Evolutionary conservation across 2,797 vertebrate genomes (phyloP), one percentile per base, ranked within the genome.

Genomic region (Rhadinocentrus ornatus): DNA sequence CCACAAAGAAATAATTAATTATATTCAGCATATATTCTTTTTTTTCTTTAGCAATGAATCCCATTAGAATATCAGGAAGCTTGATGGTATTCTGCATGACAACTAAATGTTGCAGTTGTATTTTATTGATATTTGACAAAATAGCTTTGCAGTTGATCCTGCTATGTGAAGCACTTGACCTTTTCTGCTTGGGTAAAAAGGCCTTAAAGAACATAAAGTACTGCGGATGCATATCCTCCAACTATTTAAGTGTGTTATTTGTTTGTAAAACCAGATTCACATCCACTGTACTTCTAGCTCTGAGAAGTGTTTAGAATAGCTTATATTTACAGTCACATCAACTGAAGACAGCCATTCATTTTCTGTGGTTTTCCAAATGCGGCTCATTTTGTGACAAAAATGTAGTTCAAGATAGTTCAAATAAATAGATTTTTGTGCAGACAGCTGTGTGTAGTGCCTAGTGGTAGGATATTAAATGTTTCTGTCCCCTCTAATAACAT

Each of bases 401-500:
- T 84, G 76, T 66, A 81, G 82, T 83, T 31, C 69, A 80, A 71
- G 77, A 85, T 72, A 87, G 86, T 88, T 88, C 79, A 93, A 90
- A 93, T 86, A 92, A 92, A 92, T 88, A 89, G 50, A 80, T 64
- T 79, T 86, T 68, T 75, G 67, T 75, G 82, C 75, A 88, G 77
- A 73, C 66, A 82, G 77, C 83, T 70, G 71, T 37, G 64, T 81
- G 76, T 62, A 60, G 71, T 83, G 81, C 81, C 85, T 81, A 69
- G 34, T 69, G 69, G 82, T 75, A 61, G 80, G 85, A 89, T 89
- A 93, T 91, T 91, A 90, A 86, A 84, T 91, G 86, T 89, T 92
- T 90, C 88, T 93, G 90, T 92, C 89, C 89, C 89, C 70, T 92
- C 79, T 78, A 92, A 92, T 91, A 93, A 93, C 84, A 92, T 84